Conservation (phyloP, 2,888 invertebrate genomes). For the Cryptosula pallasiana region DNA sequence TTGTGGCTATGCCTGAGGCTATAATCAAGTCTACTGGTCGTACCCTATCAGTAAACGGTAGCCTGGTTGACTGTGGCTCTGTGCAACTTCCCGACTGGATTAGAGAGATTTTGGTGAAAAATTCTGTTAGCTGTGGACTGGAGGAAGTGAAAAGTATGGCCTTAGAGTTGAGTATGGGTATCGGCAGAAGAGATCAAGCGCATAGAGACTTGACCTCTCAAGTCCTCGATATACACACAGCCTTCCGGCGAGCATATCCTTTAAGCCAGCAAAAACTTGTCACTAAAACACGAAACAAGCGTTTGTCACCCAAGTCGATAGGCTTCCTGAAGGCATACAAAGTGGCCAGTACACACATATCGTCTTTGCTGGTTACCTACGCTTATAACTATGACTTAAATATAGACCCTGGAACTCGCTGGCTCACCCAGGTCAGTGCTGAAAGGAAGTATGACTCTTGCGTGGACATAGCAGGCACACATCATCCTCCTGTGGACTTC, state of each 20-base stretch:
- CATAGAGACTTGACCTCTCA: not conserved
- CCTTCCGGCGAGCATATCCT: not conserved
- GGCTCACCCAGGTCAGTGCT: not conserved
- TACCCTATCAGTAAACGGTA: not conserved
- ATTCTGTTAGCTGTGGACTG: not conserved
- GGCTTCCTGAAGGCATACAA: not conserved
- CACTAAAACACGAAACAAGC: not conserved
- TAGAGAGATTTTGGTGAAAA: not conserved
- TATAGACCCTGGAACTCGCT: not conserved
- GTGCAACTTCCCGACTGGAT: not conserved
- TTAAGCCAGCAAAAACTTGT: not conserved
- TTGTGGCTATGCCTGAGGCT: not conserved
- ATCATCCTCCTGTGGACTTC: not conserved
- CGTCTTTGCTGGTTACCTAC: not conserved
- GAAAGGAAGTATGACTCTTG: not conserved
- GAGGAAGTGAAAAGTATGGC: not conserved
- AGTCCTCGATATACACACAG: not conserved
- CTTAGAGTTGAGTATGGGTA: not conserved
- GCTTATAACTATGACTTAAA: slow-evolving; percentile 2
- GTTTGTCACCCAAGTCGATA: not conserved
- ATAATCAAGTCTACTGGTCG: not conserved
- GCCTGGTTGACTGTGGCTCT: not conserved
- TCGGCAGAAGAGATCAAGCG: not conserved
- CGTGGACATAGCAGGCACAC: not conserved
- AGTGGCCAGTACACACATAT: not conserved